Evolutionary conservation across 2,113 vertebrate genomes (phyloP).

Genomic region (Theristicus caerulescens): DNA sequence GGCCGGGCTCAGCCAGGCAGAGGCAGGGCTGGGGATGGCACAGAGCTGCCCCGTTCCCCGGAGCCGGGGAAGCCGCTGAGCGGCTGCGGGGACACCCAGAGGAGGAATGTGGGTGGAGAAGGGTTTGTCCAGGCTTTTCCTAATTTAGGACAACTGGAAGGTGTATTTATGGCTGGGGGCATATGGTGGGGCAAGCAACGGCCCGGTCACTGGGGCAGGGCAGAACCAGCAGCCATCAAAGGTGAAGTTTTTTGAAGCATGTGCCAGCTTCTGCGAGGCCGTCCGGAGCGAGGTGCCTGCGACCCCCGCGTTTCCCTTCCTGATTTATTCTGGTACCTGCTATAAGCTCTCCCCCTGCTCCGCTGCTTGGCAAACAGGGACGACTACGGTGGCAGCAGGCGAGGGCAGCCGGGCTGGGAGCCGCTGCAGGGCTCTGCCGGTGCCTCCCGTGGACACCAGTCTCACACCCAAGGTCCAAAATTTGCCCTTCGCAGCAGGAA

Average conservation of each 20-base stretch:
- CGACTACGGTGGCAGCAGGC: accelerated
- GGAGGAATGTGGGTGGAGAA: neutral
- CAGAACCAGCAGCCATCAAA: neutral
- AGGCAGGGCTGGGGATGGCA: neutral
- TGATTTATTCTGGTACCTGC: neutral
- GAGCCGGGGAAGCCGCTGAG: neutral
- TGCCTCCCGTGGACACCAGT: accelerated
- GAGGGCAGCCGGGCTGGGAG: neutral
- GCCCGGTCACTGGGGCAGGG: neutral
- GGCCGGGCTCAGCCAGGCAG: accelerated
- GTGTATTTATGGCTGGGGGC: neutral
- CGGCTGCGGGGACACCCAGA: accelerated
- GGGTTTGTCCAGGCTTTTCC: neutral
- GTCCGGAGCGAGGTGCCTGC: neutral
- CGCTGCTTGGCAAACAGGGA: neutral
- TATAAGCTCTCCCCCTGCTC: neutral
- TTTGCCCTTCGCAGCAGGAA: neutral
- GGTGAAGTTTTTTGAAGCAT: neutral
- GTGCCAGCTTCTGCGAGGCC: neutral
- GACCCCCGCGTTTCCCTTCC: neutral
- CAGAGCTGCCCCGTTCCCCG: accelerated
- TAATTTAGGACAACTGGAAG: neutral
- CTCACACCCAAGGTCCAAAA: neutral
- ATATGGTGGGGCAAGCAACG: neutral
- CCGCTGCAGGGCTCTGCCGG: accelerated